phyloP scores from a whole-genome alignment of 2,888 invertebrate species.

The Acleris laterana region DNA sequence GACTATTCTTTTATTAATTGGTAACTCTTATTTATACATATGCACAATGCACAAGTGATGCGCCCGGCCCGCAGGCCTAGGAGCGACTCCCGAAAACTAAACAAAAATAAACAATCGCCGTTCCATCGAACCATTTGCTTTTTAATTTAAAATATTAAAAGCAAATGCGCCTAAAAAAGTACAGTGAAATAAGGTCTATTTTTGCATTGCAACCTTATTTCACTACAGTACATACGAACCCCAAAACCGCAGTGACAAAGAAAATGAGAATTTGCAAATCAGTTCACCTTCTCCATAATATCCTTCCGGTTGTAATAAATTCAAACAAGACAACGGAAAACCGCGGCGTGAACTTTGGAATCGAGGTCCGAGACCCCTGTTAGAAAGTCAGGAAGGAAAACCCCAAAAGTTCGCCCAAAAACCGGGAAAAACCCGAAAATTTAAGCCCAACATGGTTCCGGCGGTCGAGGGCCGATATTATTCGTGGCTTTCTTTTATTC shows the following conservation, averaged over 20 bases:
- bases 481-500: constrained; percentile 74
- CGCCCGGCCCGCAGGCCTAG: too few species aligned
- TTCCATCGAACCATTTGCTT: too few species aligned
- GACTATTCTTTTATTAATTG: too few species aligned
- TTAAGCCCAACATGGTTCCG: constrained; percentile 73
- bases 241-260: constrained; percentile 19
- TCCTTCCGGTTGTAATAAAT: constrained; percentile 68
- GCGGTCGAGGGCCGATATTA: constrained; percentile 72
- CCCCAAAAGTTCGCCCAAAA: constrained; percentile 60
- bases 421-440: constrained; percentile 71
- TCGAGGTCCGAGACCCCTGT: constrained; percentile 67
- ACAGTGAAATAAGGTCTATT: too few species aligned
- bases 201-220: too few species aligned
- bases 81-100: too few species aligned
- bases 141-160: too few species aligned
- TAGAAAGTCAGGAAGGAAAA: constrained; percentile 77
- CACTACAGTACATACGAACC: too few species aligned
- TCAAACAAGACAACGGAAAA: constrained; percentile 65
- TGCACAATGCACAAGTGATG: too few species aligned
- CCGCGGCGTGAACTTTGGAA: constrained; percentile 65
- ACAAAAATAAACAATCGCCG: too few species aligned
- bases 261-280: constrained; percentile 50
- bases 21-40: too few species aligned
- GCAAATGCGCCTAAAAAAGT: too few species aligned
- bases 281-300: constrained; percentile 63